phyloP scores from a whole-genome alignment of 2,888 invertebrate species.

The Cyrtodaria siliqua region DNA sequence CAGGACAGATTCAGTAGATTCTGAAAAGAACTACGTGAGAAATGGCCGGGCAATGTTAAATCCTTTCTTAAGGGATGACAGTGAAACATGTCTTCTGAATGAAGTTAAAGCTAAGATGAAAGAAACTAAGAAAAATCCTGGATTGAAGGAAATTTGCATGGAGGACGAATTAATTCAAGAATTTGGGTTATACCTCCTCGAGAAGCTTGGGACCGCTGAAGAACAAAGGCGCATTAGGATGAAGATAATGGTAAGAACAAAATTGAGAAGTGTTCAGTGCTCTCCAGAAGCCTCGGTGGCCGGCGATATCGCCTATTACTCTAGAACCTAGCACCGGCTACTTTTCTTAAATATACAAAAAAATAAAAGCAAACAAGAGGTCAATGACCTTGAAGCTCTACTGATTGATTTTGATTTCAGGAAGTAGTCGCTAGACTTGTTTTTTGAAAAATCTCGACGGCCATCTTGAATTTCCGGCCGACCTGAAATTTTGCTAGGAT shows the following conservation, averaged over 20 bases:
- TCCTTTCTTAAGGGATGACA: background rate
- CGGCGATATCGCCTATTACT: too few species aligned
- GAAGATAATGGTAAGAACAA: background rate
- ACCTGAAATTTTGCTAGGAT: too few species aligned
- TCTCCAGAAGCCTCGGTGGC: too few species aligned
- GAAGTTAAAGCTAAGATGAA: background rate
- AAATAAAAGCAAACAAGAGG: too few species aligned
- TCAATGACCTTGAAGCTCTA: too few species aligned
- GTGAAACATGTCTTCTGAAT: background rate
- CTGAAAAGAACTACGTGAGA: background rate
- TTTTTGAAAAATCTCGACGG: too few species aligned
- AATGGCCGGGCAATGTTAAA: background rate
- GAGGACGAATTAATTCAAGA: background rate
- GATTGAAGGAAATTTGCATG: background rate
- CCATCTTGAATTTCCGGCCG: too few species aligned
- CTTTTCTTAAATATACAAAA: too few species aligned
- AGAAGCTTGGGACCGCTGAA: background rate
- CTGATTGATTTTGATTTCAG: too few species aligned
- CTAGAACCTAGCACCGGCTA: too few species aligned
- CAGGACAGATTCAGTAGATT: background rate
- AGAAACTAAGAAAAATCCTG: background rate
- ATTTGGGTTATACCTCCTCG: background rate
- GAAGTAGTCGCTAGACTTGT: too few species aligned
- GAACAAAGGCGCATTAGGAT: constrained; percentile 1
- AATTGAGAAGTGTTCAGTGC: background rate